Conservation (phyloP, 2,113 vertebrate genomes). For the Baryphthengus martii region DNA sequence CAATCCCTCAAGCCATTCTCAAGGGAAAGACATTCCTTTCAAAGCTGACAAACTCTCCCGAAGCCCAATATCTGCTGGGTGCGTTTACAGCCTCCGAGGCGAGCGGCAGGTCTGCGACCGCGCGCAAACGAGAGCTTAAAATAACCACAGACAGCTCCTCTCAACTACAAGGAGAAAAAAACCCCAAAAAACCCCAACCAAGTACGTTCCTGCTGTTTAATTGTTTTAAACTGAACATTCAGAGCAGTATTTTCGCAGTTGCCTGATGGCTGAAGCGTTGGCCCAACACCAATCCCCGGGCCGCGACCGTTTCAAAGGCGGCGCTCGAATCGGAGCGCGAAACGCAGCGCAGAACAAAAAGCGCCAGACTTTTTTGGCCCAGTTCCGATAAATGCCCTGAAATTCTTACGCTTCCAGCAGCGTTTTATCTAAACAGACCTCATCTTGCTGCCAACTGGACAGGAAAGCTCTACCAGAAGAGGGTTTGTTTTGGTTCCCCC, state of each 20-base stretch:
- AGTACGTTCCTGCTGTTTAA: not conserved
- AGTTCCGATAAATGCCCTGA: not conserved
- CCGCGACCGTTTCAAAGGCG: not conserved
- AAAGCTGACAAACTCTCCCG: conserved; percentile 7
- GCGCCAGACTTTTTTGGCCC: not conserved
- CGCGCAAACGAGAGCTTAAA: not conserved
- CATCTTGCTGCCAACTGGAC: not conserved
- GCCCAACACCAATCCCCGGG: too few relatives aligned
- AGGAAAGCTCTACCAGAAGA: not conserved
- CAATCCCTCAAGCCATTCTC: not conserved
- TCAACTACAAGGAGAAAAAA: not conserved
- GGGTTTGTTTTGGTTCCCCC: not conserved
- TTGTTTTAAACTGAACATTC: not conserved
- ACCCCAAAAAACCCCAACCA: not conserved
- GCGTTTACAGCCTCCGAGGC: not conserved
- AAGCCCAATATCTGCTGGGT: not conserved
- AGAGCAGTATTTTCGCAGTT: not conserved
- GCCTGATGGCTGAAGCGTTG: not conserved
- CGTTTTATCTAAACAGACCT: not conserved
- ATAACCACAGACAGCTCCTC: conserved; percentile 1
- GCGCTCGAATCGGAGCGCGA: not conserved
- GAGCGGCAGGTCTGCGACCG: not conserved
- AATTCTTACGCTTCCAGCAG: not conserved
- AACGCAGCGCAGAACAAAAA: not conserved
- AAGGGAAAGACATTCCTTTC: not conserved